phyloP scores from a whole-genome alignment of 2,797 vertebrate species.

The Erpetoichthys calabaricus region DNA sequence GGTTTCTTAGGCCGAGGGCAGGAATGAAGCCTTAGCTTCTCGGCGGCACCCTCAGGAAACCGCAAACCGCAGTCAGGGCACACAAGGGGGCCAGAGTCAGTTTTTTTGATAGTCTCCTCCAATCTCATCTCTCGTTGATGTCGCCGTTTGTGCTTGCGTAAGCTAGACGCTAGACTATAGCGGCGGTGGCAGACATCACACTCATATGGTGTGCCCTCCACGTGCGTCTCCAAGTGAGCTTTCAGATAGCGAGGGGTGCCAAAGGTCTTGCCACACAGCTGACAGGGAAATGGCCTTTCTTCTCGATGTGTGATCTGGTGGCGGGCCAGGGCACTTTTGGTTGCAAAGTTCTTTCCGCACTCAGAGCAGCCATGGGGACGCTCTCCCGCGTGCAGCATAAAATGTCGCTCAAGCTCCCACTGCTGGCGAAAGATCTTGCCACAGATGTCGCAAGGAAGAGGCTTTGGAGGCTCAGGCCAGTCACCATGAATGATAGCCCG shows the following conservation, averaged over 20 bases:
- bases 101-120: constrained; percentile 1
- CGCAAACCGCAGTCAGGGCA: neutral
- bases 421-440: neutral
- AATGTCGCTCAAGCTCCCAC: neutral
- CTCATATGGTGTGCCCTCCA: neutral
- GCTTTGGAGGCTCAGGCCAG: neutral
- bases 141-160: constrained; percentile 1
- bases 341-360: neutral
- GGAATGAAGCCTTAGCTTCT: neutral
- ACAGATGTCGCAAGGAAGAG: neutral
- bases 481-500: neutral
- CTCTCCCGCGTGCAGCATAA: neutral
- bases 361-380: neutral
- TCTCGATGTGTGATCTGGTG: neutral
- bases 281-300: constrained; percentile 1
- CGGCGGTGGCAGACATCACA: neutral
- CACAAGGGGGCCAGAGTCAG: neutral
- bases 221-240: constrained; percentile 1
- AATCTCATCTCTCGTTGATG: neutral
- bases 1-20: neutral
- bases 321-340: neutral
- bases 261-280: constrained; percentile 1
- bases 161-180: constrained; percentile 1
- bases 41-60: neutral
- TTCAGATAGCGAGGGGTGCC: constrained; percentile 1